phyloP scores from a whole-genome alignment of 2,888 invertebrate genomes.

The Drosophila pegasa region DNA sequence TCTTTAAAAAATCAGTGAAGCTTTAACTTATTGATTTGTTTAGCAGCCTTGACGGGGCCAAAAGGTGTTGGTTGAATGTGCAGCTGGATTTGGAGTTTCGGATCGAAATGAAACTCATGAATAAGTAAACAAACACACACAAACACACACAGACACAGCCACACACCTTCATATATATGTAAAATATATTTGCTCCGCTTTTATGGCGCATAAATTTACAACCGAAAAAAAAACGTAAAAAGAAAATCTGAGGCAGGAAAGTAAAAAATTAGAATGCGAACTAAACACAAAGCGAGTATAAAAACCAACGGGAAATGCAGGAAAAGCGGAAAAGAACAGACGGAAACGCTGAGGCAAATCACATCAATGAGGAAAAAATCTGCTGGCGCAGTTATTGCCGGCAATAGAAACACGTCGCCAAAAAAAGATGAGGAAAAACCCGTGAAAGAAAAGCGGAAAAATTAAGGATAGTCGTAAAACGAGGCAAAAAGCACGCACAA shows the following conservation, averaged over 20 bases:
- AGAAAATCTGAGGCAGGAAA: conserved; percentile 58
- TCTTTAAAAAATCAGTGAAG: background rate
- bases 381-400: conserved; percentile 62
- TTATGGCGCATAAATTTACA: conserved; percentile 76
- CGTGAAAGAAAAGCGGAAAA: conserved; percentile 42
- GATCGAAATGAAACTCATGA: conserved; percentile 60
- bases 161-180: conserved; percentile 2
- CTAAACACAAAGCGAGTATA: conserved; percentile 59
- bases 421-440: conserved; percentile 16
- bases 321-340: conserved; percentile 23
- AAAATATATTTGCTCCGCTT: conserved; percentile 55
- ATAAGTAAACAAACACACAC: conserved; percentile 57
- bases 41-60: conserved; percentile 10
- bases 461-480: conserved; percentile 53
- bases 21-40: conserved; percentile 64
- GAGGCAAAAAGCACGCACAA: conserved; percentile 22
- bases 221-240: conserved; percentile 39
- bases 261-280: conserved; percentile 58
- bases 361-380: conserved; percentile 73
- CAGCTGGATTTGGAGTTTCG: conserved; percentile 7
- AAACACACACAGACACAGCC: conserved; percentile 2
- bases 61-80: conserved; percentile 17
- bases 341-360: conserved; percentile 60
- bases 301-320: conserved; percentile 56
- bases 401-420: conserved; percentile 67